Conservation (phyloP, 2,888 invertebrate species). For the Thymelicus sylvestris region DNA sequence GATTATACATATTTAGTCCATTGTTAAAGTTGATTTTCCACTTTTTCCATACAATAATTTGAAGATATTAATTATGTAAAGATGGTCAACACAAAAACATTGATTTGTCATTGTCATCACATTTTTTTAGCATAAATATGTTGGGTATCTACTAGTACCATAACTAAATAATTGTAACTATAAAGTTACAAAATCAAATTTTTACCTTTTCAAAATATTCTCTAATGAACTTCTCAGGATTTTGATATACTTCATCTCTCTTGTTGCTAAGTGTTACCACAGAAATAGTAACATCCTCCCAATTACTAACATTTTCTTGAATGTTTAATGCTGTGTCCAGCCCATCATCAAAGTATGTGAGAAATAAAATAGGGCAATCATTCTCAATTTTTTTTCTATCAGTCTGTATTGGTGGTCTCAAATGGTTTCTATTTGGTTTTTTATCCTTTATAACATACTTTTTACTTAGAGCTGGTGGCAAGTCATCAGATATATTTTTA, state of each 20-base stretch:
- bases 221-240: constrained; percentile 82
- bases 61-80: no score
- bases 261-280: constrained; percentile 77
- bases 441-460: constrained; percentile 57
- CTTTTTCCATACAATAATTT: no score
- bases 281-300: constrained; percentile 68
- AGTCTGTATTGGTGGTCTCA: constrained; percentile 49
- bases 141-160: no score
- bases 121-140: no score
- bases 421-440: constrained; percentile 58
- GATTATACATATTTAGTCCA: no score
- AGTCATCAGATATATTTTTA: constrained; percentile 65
- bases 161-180: no score
- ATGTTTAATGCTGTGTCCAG: constrained; percentile 74
- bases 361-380: constrained; percentile 70
- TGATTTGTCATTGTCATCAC: no score
- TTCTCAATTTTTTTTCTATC: constrained; percentile 54
- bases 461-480: constrained; percentile 73
- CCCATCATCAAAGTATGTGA: constrained; percentile 84
- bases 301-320: constrained; percentile 73
- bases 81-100: no score
- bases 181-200: background rate
- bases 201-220: constrained; percentile 84
- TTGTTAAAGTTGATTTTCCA: no score
- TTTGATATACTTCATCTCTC: constrained; percentile 78